A percentile compares a stretch with the other conserved stretches of the same genome.
Conservation (phyloP, 2,888 invertebrate species). For the Hydropsyche betteni region DNA sequence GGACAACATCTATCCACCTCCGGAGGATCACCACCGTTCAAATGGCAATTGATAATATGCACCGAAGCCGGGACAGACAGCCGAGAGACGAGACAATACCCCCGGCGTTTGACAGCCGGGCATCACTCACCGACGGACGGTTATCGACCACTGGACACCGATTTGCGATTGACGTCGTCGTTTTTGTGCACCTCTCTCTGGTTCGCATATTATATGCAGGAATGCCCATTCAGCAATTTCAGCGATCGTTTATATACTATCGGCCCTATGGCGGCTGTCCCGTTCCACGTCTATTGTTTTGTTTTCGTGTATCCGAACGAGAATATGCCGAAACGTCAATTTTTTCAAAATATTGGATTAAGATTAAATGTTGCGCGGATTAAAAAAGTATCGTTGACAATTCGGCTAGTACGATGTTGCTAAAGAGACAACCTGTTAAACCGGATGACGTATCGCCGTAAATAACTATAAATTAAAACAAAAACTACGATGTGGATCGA, state of each 20-base stretch:
- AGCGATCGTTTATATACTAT: constrained; percentile 11
- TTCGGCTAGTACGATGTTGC: background rate
- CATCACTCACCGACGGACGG: constrained; percentile 45
- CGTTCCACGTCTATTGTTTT: background rate
- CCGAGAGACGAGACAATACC: constrained; percentile 50
- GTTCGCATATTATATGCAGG: constrained; percentile 26
- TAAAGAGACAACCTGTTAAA: background rate
- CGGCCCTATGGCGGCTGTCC: background rate
- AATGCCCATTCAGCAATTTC: constrained; percentile 30
- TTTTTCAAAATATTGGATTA: too few species aligned
- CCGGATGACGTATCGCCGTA: background rate
- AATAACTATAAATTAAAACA: constrained; percentile 28
- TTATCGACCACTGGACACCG: constrained; percentile 16
- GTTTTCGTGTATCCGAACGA: background rate
- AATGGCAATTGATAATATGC: constrained; percentile 44
- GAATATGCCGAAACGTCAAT: background rate
- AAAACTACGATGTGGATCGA: constrained; percentile 4
- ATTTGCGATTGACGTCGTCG: constrained; percentile 27
- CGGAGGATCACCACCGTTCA: constrained; percentile 29
- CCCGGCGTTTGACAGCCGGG: constrained; percentile 46
- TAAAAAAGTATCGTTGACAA: background rate
- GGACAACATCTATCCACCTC: constrained; percentile 41
- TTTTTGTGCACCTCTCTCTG: constrained; percentile 3
- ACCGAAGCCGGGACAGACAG: constrained; percentile 37
- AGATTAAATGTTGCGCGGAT: background rate